Percentiles rank a stretch among this genome's conserved stretches.
Evolutionary conservation across 2,888 invertebrate genomes (phyloP).

Genomic region (Orthosia incerta): DNA sequence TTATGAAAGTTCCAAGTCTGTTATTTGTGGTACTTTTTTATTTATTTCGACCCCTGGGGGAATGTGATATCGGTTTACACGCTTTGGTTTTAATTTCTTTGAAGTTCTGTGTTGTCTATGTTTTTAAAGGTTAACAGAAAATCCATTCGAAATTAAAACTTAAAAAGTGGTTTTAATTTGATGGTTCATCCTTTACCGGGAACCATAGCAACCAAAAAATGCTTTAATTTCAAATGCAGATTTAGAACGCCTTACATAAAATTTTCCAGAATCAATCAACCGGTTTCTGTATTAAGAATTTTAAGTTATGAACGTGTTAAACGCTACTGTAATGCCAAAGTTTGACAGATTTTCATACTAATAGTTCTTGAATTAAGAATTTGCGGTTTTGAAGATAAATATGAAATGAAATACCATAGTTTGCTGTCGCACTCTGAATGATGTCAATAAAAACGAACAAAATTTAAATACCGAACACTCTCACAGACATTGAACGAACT

Average conservation of each 20-base stretch:
- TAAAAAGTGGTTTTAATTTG: not conserved
- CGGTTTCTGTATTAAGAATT: too few relatives aligned
- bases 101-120: constrained; percentile 6
- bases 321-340: too few relatives aligned
- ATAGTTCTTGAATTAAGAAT: too few relatives aligned
- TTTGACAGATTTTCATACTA: too few relatives aligned
- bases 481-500: constrained; percentile 9
- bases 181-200: not conserved
- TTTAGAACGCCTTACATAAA: too few relatives aligned
- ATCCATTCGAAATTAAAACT: not conserved
- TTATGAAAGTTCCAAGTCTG: constrained; percentile 65
- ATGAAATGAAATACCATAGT: too few relatives aligned
- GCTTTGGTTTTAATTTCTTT: constrained; percentile 30
- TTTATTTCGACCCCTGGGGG: constrained; percentile 24
- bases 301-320: too few relatives aligned
- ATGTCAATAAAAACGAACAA: too few relatives aligned
- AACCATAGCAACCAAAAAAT: not conserved
- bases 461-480: not conserved
- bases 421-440: too few relatives aligned
- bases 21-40: constrained; percentile 18
- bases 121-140: constrained; percentile 10
- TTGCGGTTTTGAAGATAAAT: too few relatives aligned
- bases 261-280: too few relatives aligned
- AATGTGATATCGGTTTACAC: constrained; percentile 17
- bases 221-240: too few relatives aligned